Conservation (phyloP, 2,113 vertebrate species). For the Puffinus mauretanicus region DNA sequence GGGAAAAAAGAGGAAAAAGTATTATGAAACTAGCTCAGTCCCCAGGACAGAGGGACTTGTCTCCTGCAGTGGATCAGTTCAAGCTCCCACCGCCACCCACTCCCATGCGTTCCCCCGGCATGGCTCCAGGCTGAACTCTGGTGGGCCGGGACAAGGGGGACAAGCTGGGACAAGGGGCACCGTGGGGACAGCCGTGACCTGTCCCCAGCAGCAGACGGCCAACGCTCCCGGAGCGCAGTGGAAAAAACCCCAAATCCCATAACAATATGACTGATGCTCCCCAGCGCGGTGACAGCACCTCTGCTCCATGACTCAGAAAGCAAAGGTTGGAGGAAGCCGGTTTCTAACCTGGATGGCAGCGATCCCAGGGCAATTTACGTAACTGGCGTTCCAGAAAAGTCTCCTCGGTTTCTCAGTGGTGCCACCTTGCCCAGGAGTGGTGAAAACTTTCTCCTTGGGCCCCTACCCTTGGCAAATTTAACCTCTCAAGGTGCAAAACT, state of each 20-base stretch:
- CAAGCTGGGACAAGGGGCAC: background rate
- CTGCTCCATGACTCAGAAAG: slow-evolving; percentile 59
- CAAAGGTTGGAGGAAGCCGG: slow-evolving; percentile 48
- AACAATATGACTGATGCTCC: background rate
- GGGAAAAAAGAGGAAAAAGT: background rate
- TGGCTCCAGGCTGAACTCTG: rapidly evolving
- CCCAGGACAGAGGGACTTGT: background rate
- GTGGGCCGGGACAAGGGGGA: background rate
- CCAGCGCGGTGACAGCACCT: background rate
- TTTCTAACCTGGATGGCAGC: slow-evolving; percentile 70
- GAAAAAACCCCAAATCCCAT: slow-evolving; percentile 9
- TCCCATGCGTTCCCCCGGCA: background rate
- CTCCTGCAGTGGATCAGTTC: background rate
- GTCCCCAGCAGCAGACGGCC: background rate
- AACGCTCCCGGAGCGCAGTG: background rate
- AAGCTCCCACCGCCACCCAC: background rate
- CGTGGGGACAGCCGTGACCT: too few relatives aligned
- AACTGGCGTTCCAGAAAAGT: slow-evolving; percentile 71
- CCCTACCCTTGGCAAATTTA: background rate
- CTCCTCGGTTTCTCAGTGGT: background rate
- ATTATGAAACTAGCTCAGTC: background rate
- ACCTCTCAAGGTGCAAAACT: background rate
- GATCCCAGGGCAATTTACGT: slow-evolving; percentile 74
- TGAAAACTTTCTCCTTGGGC: background rate
- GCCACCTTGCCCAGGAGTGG: background rate